Base-by-base conservation (phyloP, 2,888 invertebrate genomes). In the Orthosia incerta region DNA sequence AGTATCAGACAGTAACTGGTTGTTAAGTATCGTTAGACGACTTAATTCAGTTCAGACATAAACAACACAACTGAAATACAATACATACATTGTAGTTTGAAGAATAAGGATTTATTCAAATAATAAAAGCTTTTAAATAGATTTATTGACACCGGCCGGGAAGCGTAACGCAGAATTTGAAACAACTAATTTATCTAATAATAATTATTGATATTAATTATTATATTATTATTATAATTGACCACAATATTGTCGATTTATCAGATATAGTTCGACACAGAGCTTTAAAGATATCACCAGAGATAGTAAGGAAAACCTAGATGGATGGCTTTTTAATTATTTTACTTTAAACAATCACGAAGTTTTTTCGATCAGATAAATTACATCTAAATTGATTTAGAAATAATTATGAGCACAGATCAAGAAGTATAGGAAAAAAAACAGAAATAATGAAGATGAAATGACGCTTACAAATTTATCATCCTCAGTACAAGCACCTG, bases 21-120 rank as follows among this genome's bases (percentile, higher is more conserved):
- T 11, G 45, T 80, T 74, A 82, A 15, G 13, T 20, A 31, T 51
- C 31, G 62, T 63, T 50, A 51, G n/a, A 77, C 7, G 7, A n/a
- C 20, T 73, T 66, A 39, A 31, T 62, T 23, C 0, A 39, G 46
- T 51, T 61, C 64, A 5, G n/a, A 1, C 23, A 12, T 51, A 60
- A 82, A 59, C 23, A 57, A 76, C 50, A 45, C 48, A 39, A 3
- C 1, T 45, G 7, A 26, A 23, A 23, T 18, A 45, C 16, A 20
- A 16, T 11, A 15, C 46, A 50, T 16, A 71, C 16, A 11, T 26
- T 0, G 26, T 45, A 39, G n/a, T n/a, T n/a, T n/a, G 23, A 12
- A 48, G 23, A 53, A 23, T 23, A 15, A 51, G 4, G 1, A 4
- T 45, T 46, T 12, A 20, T 46, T 46, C 3, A 12, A 1, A 18